phyloP scores from a whole-genome alignment of 2,888 invertebrate species.

The Vandiemenella viatica region DNA sequence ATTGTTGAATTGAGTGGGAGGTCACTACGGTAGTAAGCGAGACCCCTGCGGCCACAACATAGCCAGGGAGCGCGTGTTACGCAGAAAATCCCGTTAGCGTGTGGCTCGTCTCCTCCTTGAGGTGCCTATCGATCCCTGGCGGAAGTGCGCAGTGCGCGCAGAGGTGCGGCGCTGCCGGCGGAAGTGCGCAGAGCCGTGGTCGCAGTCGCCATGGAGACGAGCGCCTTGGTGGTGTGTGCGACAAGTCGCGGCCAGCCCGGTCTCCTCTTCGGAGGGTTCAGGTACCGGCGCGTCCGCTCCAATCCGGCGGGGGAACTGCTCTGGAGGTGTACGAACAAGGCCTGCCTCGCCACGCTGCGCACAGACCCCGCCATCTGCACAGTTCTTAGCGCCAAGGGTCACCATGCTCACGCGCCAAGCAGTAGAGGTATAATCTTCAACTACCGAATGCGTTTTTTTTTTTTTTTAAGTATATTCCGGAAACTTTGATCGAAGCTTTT shows the following conservation, averaged over 20 bases:
- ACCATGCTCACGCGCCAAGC: constrained; percentile 7
- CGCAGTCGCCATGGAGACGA: no score
- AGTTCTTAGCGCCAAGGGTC: constrained; percentile 2
- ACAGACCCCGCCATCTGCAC: constrained; percentile 1
- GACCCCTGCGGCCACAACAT: no score
- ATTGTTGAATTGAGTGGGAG: no score
- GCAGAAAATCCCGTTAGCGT: no score
- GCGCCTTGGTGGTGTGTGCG: not conserved
- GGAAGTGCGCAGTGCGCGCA: not conserved
- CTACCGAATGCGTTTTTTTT: no score
- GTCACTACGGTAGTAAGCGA: no score
- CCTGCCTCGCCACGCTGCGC: constrained; percentile 6
- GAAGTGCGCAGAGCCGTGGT: not conserved
- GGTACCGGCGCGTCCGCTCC: constrained; percentile 7
- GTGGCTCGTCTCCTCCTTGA: not conserved
- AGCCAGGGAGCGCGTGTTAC: no score
- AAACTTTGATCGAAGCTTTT: no score
- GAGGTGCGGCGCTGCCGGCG: not conserved
- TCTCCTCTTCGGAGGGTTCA: constrained; percentile 6
- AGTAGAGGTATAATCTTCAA: no score
- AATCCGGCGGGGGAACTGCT: constrained; percentile 3
- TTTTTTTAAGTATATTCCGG: no score
- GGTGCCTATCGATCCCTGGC: not conserved
- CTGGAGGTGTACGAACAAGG: constrained; percentile 11
- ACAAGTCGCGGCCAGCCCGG: constrained; percentile 9